These are phyloP conservation scores for Pan paniscus DNA, from an alignment of 2,113 vertebrate genomes.

Conservation along the genomic window DNA sequence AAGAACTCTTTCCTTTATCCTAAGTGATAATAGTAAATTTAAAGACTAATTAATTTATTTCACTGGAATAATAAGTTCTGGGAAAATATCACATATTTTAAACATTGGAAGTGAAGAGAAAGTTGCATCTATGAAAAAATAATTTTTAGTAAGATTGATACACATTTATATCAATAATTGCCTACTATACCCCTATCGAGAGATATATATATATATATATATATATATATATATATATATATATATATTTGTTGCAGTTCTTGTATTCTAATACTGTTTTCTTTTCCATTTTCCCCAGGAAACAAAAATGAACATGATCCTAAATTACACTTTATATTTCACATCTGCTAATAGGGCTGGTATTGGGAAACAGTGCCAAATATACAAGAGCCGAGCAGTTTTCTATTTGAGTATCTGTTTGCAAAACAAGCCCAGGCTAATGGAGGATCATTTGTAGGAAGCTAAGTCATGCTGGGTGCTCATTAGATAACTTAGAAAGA, in stretches of 20 bases:
- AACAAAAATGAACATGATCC: slow-evolving; percentile 44
- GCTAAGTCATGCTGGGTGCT: slow-evolving; percentile 67
- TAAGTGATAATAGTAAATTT: neutral
- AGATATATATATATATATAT: neutral
- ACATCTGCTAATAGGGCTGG: slow-evolving; percentile 62
- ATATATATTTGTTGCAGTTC: too few species aligned
- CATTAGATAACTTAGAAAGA: slow-evolving; percentile 64
- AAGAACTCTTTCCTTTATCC: neutral
- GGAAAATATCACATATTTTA: neutral
- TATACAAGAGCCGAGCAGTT: slow-evolving; percentile 62
- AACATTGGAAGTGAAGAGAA: neutral
- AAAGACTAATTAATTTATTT: neutral
- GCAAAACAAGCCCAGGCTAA: slow-evolving; percentile 79
- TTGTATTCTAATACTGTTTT: neutral
- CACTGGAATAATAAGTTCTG: neutral
- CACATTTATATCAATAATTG: neutral
- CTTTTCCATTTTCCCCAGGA: neutral
- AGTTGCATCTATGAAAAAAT: neutral
- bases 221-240: too few species aligned
- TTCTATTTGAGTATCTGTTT: slow-evolving; percentile 78
- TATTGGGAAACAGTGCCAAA: slow-evolving; percentile 51
- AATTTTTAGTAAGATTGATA: neutral
- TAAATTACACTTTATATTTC: slow-evolving; percentile 51
- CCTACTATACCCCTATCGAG: too few species aligned
- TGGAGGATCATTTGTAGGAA: slow-evolving; percentile 76